phyloP scores from a whole-genome alignment of 2,888 invertebrate genomes.

The Laspeyria flexula region DNA sequence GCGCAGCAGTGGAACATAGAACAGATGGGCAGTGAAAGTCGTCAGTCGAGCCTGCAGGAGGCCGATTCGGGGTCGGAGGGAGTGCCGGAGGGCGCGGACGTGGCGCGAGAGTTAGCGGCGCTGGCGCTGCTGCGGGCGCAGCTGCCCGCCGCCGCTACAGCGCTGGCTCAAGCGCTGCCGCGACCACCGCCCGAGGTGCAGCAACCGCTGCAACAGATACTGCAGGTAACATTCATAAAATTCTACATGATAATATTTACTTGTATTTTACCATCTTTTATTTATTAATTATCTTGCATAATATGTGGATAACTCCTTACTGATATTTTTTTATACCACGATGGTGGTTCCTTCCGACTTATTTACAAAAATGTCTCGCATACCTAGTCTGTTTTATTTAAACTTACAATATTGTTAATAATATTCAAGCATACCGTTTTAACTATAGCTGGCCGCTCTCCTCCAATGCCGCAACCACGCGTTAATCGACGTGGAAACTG shows the following conservation, averaged over 20 bases:
- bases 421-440: no score
- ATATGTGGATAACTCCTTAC: no score
- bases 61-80: conserved; percentile 57
- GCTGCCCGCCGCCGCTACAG: conserved; percentile 55
- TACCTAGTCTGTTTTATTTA: no score
- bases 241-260: no score
- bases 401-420: no score
- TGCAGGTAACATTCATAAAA: conserved; percentile 18
- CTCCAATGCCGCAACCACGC: conserved; percentile 79
- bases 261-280: no score
- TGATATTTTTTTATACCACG: no score
- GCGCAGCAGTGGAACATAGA: conserved; percentile 29
- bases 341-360: no score
- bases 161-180: conserved; percentile 58
- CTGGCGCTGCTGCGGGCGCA: conserved; percentile 67
- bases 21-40: background rate
- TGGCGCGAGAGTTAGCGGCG: conserved; percentile 74
- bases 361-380: no score
- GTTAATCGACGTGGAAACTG: conserved; percentile 81
- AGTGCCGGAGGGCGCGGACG: conserved; percentile 75
- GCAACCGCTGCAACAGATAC: conserved; percentile 62
- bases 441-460: conserved; percentile 68
- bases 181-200: conserved; percentile 52
- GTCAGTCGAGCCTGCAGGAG: conserved; percentile 20
- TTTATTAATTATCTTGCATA: no score